Base-by-base conservation (phyloP, 1,140 invertebrate genomes). In the Macrobrachium rosenbergii region DNA sequence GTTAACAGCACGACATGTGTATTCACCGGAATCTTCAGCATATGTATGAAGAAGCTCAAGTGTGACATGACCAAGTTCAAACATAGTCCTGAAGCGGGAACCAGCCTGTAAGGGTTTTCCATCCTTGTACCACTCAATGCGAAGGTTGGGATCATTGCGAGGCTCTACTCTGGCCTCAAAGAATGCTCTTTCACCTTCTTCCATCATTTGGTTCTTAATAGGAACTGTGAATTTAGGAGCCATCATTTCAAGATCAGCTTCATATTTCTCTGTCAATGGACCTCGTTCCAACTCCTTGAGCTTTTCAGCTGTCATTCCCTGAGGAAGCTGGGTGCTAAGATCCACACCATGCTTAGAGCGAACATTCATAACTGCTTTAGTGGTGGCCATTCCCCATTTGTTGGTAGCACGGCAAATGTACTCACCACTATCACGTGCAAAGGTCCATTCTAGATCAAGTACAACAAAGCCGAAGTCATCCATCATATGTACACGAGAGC, bases 111-210 rank as follows among this genome's bases (percentile, higher is more conserved):
- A 93, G 0, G 95, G 92, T 92, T 97, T 97, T 81, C 96, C 97
- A 92, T 99, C 98, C 90, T 96, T 94, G 90, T 96, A 98, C 98
- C 98, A 99, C 92, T 98, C 96, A 58, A 99, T 95, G 28, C 95
- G 94, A 88, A 99, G 93, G 88, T 95, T 97, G 2, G 98, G 95
- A 94, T 99, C 98, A 89, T 97, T 96, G 92, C 98, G 96, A 0
- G 98, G 99, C 91, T 98, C 96, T 7, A 99, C 96, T 83, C 96
- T 94, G 90, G 97, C 99, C 92, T 99, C 98, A 91, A 99, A 99
- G 81, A 97, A 95, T 0, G 98, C 95, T 0, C 96, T 94, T 92
- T 99, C 97, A 14, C 96, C 96, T 93, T 99, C 89, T 73, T 90
- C 75, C 43, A 90, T 60, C 21, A 63, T 83, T 43, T 84, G 75